Evolutionary conservation across 2,888 invertebrate species (phyloP), one percentile per base, ranked within the genome.

Genomic region (Ichneumoninae sp.): DNA sequence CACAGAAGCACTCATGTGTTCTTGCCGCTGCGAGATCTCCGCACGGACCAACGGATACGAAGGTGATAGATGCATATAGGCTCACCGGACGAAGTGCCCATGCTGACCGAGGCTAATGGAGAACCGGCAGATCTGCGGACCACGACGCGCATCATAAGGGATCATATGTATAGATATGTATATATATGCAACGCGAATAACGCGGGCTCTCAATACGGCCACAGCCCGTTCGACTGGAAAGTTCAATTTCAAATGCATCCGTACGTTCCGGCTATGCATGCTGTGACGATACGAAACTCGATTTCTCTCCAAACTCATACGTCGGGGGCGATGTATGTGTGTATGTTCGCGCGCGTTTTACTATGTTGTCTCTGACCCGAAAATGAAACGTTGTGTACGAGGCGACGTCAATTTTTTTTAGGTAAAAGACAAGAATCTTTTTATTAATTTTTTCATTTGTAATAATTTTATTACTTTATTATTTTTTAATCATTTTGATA

Each of bases 171-270:
- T 22, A 47, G 13, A 22, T 16, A 22, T 8, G 6, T 3, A 6
- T n/a, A 6, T 8, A 68, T 26, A 26, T 57, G 54, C 69, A 70
- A 30, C 44, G 69, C 19, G 57, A 30, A 69, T 78, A 44, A 57
- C 60, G 33, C 60, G 47, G 5, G 40, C 19, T 30, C 30, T 50
- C 60, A 16, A 26, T 69, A 70, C 60, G 44, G 40, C 30, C 22
- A 36, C 47, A 47, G 47, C 16, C 44, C 57, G 69, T 78, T 47
- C 77, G 69, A 60, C 30, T 69, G 77, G 44, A 70, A 78, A 78
- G 77, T 78, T 69, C 69, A 78, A 78, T 78, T 78, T 78, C 69
- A 70, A 44, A 78, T 69, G 60, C 69, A 78, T 70, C 77, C 66
- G 66, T 36, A 68, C 57, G 47, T 44, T 60, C n/a, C 69, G 69